Base-by-base conservation (phyloP, 1,140 invertebrate species). In the Drosophila insularis region DNA sequence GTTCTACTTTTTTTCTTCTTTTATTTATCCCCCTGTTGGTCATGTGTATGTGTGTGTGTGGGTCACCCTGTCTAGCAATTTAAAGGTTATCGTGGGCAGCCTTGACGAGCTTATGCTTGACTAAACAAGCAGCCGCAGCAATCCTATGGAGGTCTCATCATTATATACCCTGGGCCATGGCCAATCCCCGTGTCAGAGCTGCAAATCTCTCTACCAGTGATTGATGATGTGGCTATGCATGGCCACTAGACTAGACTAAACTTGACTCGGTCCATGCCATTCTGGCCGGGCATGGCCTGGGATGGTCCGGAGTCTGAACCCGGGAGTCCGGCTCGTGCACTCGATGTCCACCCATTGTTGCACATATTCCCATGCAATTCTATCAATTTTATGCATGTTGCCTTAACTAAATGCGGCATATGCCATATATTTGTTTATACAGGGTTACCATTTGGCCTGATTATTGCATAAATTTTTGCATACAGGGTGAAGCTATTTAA, bases 81-180 rank as follows among this genome's bases (percentile, higher is more conserved):
- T 80, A 86, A 80, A 80, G 82, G 82, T 76, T 82, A 89, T 89
- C 82, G 70, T 68, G 68, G 59, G 74, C 71, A 85, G 81, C 84
- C 82, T 89, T 80, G 82, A 71, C 71, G 82, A 89, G 89, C 84
- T 82, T 75, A 89, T 67, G 82, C 66, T 77, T 78, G 82, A 86
- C 82, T 82, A 76, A 74, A 69, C 81, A 87, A 69, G 67, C 68
- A 69, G 73, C 39, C 59, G 13, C 43, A 39, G 39, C 59, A 53
- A 23, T 17, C 61, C 13, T 7, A 21, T 50, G 13, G 55, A 35
- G 55, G 55, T 60, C 43, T 50, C 70, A 81, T 85, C 81, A 81
- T 86, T 81, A 58, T 58, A 50, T 21, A 50, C 54, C 66, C 40
- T 53, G 53, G 32, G 31, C 14, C 65, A 21, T 37, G 17, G 17